Conservation (phyloP, 2,888 invertebrate genomes). For the Pediacus dermestoides region DNA sequence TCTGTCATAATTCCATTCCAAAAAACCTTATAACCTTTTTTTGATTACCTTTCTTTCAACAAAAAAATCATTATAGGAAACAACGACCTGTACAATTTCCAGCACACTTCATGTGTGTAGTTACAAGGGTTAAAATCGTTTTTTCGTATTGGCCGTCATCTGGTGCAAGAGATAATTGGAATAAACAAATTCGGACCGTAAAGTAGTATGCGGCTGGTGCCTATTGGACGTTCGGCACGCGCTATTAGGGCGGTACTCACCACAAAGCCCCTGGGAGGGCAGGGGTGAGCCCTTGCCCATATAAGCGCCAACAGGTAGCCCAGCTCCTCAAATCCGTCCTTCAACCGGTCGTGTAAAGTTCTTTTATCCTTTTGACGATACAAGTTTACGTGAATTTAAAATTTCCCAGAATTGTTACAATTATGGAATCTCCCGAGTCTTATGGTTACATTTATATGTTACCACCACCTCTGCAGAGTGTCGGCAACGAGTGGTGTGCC, state of each 20-base stretch:
- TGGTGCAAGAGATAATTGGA: too few relatives aligned
- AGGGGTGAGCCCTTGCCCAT: constrained; percentile 18
- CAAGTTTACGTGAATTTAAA: constrained; percentile 5
- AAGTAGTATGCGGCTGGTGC: too few relatives aligned
- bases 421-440: constrained; percentile 35
- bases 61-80: too few relatives aligned
- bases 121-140: too few relatives aligned
- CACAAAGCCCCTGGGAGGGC: constrained; percentile 27
- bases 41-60: too few relatives aligned
- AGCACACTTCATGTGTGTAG: too few relatives aligned
- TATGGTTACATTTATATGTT: constrained; percentile 44
- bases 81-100: too few relatives aligned
- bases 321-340: constrained; percentile 24
- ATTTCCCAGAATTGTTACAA: constrained; percentile 4
- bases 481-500: constrained; percentile 32
- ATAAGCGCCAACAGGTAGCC: constrained; percentile 29
- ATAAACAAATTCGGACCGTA: too few relatives aligned
- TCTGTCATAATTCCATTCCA: too few relatives aligned
- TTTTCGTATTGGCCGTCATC: too few relatives aligned
- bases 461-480: constrained; percentile 23
- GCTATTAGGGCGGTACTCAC: constrained; percentile 32
- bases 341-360: constrained; percentile 21
- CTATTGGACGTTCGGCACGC: constrained; percentile 44
- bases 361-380: constrained; percentile 9
- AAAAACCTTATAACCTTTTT: too few relatives aligned